Conservation (phyloP, 2,888 invertebrate genomes). For the Minunthozetes semirufus region DNA sequence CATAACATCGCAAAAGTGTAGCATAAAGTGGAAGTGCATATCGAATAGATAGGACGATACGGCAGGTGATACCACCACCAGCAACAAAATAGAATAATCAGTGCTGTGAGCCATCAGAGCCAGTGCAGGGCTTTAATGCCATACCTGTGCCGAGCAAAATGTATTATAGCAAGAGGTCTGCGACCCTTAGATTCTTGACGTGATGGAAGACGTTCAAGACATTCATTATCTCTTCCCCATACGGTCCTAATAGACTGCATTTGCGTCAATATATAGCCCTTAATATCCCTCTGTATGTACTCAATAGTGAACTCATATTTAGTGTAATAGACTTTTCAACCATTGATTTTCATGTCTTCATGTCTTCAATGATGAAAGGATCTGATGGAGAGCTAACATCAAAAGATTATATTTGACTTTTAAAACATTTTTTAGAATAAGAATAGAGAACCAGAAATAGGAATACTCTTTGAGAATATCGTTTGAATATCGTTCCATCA, state of each 20-base stretch:
- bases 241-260: conserved; percentile 24
- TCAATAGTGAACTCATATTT: neutral
- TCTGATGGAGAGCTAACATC: conserved; percentile 23
- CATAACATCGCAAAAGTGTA: neutral
- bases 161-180: conserved; percentile 12
- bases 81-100: neutral
- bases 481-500: neutral
- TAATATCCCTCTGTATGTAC: neutral
- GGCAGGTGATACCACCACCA: conserved; percentile 27
- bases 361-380: neutral
- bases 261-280: conserved; percentile 8
- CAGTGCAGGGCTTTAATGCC: neutral
- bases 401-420: conserved; percentile 16
- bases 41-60: neutral
- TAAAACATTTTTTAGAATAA: neutral
- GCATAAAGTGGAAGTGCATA: neutral
- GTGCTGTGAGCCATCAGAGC: neutral
- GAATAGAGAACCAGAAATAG: neutral
- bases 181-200: conserved; percentile 19
- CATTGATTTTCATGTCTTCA: conserved; percentile 26
- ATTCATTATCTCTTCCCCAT: conserved; percentile 19
- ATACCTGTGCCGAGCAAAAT: neutral
- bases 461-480: neutral
- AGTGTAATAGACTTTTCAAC: conserved; percentile 14
- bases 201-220: neutral